Conservation (phyloP, 2,888 invertebrate species). For the Petrolisthes manimaculis region DNA sequence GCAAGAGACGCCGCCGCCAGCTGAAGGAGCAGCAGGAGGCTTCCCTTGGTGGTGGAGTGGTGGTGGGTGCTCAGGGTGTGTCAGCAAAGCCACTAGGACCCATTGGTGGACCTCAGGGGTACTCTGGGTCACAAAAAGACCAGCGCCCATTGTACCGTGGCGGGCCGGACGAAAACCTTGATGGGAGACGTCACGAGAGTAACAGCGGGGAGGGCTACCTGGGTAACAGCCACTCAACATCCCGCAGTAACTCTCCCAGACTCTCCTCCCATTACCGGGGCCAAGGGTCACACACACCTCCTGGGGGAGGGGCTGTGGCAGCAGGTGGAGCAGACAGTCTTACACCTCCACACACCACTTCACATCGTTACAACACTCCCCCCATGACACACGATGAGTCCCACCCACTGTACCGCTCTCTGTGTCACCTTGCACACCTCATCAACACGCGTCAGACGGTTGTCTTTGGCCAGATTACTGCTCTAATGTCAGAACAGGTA, state of each 20-base stretch:
- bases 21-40: constrained; percentile 82
- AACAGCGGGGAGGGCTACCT: constrained; percentile 49
- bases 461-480: constrained; percentile 57
- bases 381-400: constrained; percentile 53
- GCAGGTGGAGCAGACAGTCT: constrained; percentile 44
- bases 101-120: constrained; percentile 32
- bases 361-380: constrained; percentile 47
- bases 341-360: constrained; percentile 42
- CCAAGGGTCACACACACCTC: constrained; percentile 50
- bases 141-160: constrained; percentile 42
- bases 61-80: constrained; percentile 22
- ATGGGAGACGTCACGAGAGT: constrained; percentile 30
- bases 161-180: constrained; percentile 42
- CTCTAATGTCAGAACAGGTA: constrained; percentile 62
- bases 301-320: constrained; percentile 3
- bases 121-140: constrained; percentile 47
- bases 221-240: constrained; percentile 37
- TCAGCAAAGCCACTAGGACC: constrained; percentile 45
- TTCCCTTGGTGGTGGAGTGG: constrained; percentile 65
- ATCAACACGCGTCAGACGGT: constrained; percentile 60
- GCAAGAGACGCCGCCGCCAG: constrained; percentile 91
- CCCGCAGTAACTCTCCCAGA: constrained; percentile 48
- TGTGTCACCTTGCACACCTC: constrained; percentile 57
- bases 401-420: constrained; percentile 44
- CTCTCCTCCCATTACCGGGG: constrained; percentile 38